Conservation (phyloP, 1,140 invertebrate genomes). For the Myzus persicae region DNA sequence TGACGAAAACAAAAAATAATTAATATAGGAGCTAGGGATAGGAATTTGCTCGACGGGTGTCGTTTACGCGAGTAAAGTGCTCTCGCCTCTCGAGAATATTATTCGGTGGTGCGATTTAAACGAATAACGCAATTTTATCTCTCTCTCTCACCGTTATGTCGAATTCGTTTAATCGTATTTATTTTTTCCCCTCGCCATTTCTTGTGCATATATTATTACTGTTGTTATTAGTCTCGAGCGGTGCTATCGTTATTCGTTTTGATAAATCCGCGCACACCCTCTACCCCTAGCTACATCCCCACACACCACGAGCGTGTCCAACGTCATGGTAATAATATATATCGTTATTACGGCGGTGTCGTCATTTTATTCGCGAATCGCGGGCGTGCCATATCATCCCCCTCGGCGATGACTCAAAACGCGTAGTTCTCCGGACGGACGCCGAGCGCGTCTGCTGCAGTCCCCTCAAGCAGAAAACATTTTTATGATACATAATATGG, state of each 20-base stretch:
- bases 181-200: background rate
- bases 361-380: background rate
- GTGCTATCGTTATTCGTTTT: background rate
- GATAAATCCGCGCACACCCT: background rate
- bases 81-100: background rate
- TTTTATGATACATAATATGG: background rate
- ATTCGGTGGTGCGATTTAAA: background rate
- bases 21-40: background rate
- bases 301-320: background rate
- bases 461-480: background rate
- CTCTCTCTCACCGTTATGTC: background rate
- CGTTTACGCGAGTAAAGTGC: background rate
- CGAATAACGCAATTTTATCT: background rate
- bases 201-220: background rate
- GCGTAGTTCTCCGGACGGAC: background rate
- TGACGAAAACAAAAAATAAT: background rate
- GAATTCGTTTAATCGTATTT: constrained; percentile 10
- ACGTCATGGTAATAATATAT: background rate
- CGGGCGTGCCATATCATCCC: background rate
- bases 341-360: background rate
- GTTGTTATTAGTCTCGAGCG: background rate
- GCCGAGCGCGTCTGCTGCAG: background rate
- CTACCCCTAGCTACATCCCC: background rate
- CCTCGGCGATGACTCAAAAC: constrained; percentile 31
- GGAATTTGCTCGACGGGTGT: background rate